Evolutionary conservation across 2,888 invertebrate species (phyloP), one percentile per base, ranked within the genome.

Genomic region (Trissolcus japonicus): DNA sequence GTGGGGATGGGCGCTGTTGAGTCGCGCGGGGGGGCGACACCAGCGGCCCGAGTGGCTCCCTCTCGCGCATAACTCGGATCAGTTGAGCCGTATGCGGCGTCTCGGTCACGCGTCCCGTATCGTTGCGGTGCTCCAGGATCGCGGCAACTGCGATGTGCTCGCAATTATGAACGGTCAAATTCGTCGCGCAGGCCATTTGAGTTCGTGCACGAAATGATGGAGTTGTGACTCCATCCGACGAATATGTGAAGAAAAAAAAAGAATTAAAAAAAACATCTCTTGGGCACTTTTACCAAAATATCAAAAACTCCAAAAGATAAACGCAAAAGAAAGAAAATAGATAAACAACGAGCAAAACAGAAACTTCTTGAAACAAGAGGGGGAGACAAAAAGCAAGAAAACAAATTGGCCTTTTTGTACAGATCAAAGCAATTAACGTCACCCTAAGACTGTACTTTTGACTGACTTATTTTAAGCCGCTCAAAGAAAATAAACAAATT

Each of bases 1-100:
- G 81, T 62, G 73, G 81, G 80, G 76, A 74, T 76, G 51, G 77
- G 61, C 41, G 16, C 50, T 68, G 72, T 66, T 53, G 55, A 40
- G 7, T 43, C 43, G 76, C 63, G 56, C 9, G 35, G 67, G 77
- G n/a, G 75, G 63, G 51, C 35, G 65, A 67, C 50, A 75, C 67
- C 56, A 75, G 59, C 25, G 35, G 63, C 74, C 68, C 59, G 76
- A 79, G 84, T 82, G 82, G 85, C 85, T 86, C 85, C 85, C 84
- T 86, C 86, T 84, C 79, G 83, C 82, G 82, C 76, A 68, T 78
- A 78, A 71, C 82, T 82, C 79, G 80, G 77, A 82, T 83, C 86
- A 87, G 87, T 87, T 83, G 85, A 84, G 85, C 86, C 86, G 86
- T 83, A 86, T 82, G 85, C 84, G 84, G 87, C 86, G 83, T 85